Evolutionary conservation across 2,797 vertebrate genomes (phyloP).

Genomic region (Halcyon leucocephala): DNA sequence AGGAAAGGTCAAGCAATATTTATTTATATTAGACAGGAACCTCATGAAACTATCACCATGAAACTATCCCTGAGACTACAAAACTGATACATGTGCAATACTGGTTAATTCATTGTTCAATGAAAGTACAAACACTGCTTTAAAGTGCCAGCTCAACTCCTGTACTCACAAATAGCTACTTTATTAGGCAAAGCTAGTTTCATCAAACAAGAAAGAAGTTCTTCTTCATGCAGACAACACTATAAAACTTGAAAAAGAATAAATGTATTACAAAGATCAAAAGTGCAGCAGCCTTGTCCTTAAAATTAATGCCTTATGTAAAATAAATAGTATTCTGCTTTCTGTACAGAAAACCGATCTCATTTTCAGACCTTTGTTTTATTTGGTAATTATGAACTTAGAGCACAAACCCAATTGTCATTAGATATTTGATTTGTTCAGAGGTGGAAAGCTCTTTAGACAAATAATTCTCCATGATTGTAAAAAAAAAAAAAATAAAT

Average conservation of each 20-base stretch:
- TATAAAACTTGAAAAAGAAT: not conserved
- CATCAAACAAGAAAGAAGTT: not conserved
- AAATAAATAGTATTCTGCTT: not conserved
- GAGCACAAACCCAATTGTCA: not conserved
- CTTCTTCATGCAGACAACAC: not conserved
- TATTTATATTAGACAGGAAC: slow-evolving; percentile 25
- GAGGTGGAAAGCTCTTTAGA: not conserved
- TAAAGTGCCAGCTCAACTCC: not conserved
- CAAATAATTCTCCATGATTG: not conserved
- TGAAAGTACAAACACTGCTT: not conserved
- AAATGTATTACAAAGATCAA: not conserved
- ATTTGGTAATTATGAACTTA: not conserved
- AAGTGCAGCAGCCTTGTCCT: not conserved
- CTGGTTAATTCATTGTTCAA: not conserved
- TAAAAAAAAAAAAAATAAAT: not conserved
- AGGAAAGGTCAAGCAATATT: slow-evolving; percentile 47
- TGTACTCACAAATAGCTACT: not conserved
- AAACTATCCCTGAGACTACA: not conserved
- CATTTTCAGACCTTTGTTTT: not conserved
- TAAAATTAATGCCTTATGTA: not conserved
- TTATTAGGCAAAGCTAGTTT: not conserved
- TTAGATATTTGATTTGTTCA: not conserved
- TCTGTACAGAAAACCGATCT: not conserved
- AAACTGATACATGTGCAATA: not conserved
- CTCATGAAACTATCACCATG: slow-evolving; percentile 5